Evolutionary conservation across 2,888 invertebrate genomes (phyloP), one percentile per base, ranked within the genome.

Genomic region (Protonemura montana): DNA sequence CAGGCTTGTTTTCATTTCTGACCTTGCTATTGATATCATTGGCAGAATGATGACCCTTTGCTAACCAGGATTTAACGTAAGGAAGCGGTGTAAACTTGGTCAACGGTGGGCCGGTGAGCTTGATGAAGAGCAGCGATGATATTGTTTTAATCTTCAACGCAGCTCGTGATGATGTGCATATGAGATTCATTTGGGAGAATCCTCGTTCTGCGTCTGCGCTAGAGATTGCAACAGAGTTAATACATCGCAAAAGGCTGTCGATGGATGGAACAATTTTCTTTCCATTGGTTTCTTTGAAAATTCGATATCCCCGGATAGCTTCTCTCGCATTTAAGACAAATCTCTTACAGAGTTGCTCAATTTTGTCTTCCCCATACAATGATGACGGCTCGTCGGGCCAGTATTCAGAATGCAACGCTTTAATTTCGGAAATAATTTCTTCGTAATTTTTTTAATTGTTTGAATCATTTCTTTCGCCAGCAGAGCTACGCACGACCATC

Each of bases 1-100:
- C 21, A 1, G 59, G 59, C 1, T 59, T 59, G 16, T 59, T 59
- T 59, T 59, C 59, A 13, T 2, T 77, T 87, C 88, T 87, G 89
- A 88, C 26, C 89, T 78, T 78, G n/a, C 78, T 78, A 27, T 78
- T 16, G 2, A 28, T 3, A 13, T 26, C 78, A 16, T 26, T 28
- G 5, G 78, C 78, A 10, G 78, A 78, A 78, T 78, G 78, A 78
- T n/a, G 78, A 0, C 78, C 26, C 78, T 78, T 78, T 26, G 27
- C 28, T 13, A 78, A 16, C 82, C 82, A 82, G 1, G 82, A 82
- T 16, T 82, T 82, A 6, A 82, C 82, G 21, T 82, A 82, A 0
- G 82, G n/a, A 3, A 25, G 3, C 3, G 82, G 82, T 29, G 13
- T n/a, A 82, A 82, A 82, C n/a, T 28, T 1, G 21, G 29, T 82